Base-by-base conservation (phyloP, 1,140 invertebrate species). In the Trypoxylus dichotomus region DNA sequence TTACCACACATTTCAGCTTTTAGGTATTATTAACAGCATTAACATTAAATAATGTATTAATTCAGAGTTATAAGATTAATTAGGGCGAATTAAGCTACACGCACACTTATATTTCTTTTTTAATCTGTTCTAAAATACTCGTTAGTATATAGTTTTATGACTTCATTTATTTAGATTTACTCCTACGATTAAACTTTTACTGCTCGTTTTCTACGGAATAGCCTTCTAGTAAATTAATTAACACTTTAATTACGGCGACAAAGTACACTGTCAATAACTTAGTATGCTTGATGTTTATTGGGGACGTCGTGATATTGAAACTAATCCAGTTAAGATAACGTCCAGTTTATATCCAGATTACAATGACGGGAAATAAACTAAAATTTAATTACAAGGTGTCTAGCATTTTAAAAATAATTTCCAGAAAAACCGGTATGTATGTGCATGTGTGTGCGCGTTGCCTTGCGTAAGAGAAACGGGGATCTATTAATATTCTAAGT, bases 301-400 rank as follows among this genome's bases (percentile, higher is more conserved):
- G 24, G 24, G 60, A 13, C 24, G 60, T 29, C 21, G 60, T 68
- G 24, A 24, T 68, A 68, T 29, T 15, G 60, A 68, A 68, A 68
- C 24, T 68, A 68, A 68, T 68, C 60, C 60, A 68, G 60, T 68
- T 29, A 29, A 68, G 60, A 68, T 68, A 68, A 68, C 19, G 27
- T 24, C 19, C 24, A 15, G 27, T 68, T 68, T 68, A 68, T 29
- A 13, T 24, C 5, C 8, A 29, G 27, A 68, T 68, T 68, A 68
- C 21, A 68, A 68, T 29, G 60, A 68, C 60, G 24, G 60, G 24
- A 15, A 68, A 21, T 68, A 68, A 68, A 68, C 1, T 68, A 68
- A 68, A 27, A 11, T 68, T 68, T 68, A 21, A 68, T 68, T 68
- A 68, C 3, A 10, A 25, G 24, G 27, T 15, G 60, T 7, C 24